Evolutionary conservation across 2,797 vertebrate species (phyloP).

Genomic region (Pantherophis alleghaniensis): DNA sequence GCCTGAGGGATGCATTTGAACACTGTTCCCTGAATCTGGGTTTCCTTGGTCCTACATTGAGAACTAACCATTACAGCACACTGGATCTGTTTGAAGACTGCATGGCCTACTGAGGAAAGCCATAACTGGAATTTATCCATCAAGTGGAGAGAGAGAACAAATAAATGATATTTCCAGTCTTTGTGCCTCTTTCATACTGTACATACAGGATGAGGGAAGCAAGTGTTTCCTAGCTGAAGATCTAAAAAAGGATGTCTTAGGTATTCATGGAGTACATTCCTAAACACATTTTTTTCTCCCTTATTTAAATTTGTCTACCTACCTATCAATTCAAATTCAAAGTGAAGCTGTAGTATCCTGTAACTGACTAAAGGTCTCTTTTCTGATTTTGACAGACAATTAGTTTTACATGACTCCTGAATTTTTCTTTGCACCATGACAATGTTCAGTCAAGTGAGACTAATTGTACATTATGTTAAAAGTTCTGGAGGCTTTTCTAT

Average conservation of each 20-base stretch:
- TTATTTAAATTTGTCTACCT: neutral
- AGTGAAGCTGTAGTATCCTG: constrained; percentile 23
- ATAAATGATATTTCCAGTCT: neutral
- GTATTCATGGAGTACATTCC: neutral
- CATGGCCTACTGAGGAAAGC: neutral
- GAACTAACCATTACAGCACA: neutral
- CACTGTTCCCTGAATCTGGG: neutral
- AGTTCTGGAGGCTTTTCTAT: constrained; percentile 54
- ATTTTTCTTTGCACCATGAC: constrained; percentile 59
- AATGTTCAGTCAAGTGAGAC: constrained; percentile 47
- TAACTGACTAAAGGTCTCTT: constrained; percentile 37
- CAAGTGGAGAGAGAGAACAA: neutral
- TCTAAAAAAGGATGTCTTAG: neutral
- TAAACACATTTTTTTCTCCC: neutral
- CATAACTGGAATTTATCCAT: neutral
- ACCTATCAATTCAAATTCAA: constrained; percentile 12
- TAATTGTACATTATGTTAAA: constrained; percentile 52
- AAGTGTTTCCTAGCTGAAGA: neutral
- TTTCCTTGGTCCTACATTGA: neutral
- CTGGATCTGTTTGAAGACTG: neutral
- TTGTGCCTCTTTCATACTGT: neutral
- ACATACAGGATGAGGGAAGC: neutral
- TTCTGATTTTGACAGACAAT: constrained; percentile 49
- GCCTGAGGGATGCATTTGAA: neutral
- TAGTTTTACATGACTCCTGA: constrained; percentile 51